Evolutionary conservation across 2,113 vertebrate genomes (phyloP).

Genomic region (Channa maculata): DNA sequence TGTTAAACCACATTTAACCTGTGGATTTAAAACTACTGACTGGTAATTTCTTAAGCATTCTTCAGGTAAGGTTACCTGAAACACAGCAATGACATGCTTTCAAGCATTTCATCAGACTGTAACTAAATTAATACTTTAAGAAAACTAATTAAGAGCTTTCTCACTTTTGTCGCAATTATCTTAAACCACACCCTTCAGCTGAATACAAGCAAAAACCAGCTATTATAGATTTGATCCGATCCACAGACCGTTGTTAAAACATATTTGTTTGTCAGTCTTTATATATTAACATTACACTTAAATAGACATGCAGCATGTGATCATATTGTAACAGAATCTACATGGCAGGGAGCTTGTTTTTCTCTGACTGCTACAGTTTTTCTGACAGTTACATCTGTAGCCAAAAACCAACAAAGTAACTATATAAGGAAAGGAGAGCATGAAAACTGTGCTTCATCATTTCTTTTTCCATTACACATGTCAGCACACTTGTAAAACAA

Average conservation of each 20-base stretch:
- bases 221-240: background rate
- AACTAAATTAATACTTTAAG: background rate
- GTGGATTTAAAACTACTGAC: no score
- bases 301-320: background rate
- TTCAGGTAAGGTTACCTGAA: background rate
- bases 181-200: background rate
- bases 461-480: conserved; percentile 59
- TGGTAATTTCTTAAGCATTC: no score
- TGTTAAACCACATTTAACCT: no score
- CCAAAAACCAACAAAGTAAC: conserved; percentile 24
- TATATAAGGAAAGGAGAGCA: background rate
- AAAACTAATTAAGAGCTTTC: background rate
- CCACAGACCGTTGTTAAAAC: background rate
- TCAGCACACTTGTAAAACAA: conserved; percentile 48
- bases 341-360: background rate
- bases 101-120: background rate
- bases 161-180: background rate
- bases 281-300: background rate
- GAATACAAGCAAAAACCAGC: background rate
- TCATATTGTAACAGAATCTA: background rate
- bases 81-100: background rate
- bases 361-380: conserved; percentile 21
- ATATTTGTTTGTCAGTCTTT: background rate
- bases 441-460: conserved; percentile 30
- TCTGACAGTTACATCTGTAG: conserved; percentile 24